phyloP scores from a whole-genome alignment of 2,113 vertebrate species.

The Pterophyllum scalare region DNA sequence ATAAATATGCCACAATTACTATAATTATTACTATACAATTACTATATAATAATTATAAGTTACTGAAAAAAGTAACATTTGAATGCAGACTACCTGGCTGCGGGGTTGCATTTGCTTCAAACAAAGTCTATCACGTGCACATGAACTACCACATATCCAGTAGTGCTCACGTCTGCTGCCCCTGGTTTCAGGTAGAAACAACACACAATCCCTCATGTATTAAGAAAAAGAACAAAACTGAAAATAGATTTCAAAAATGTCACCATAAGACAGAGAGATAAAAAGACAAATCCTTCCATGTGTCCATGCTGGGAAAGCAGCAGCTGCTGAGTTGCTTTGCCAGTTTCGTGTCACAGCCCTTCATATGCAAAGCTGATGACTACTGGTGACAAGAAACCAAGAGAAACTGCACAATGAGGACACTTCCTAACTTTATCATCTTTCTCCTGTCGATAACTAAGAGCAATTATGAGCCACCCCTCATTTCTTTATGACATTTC shows the following conservation, averaged over 20 bases:
- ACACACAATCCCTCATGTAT: neutral
- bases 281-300: neutral
- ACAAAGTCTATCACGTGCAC: neutral
- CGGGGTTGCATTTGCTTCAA: neutral
- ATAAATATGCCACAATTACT: neutral
- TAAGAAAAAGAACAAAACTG: neutral
- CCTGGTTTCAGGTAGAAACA: neutral
- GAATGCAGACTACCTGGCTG: neutral
- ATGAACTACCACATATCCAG: neutral
- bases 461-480: neutral
- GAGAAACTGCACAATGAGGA: neutral
- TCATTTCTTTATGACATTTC: too few relatives aligned
- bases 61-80: neutral
- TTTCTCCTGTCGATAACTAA: neutral
- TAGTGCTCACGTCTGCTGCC: neutral
- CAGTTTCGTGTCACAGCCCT: conserved; percentile 38
- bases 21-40: too few relatives aligned
- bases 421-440: neutral
- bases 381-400: neutral
- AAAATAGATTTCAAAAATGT: conserved; percentile 3
- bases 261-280: neutral
- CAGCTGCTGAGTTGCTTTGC: conserved; percentile 24
- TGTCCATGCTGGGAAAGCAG: conserved; percentile 10
- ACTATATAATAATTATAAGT: too few relatives aligned
- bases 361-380: conserved; percentile 12